A percentile compares a stretch with the other conserved stretches of the same genome.
These are phyloP conservation scores for Sclerurus mexicanus DNA, from an alignment of 2,113 vertebrate species.

Conservation along the genomic window DNA sequence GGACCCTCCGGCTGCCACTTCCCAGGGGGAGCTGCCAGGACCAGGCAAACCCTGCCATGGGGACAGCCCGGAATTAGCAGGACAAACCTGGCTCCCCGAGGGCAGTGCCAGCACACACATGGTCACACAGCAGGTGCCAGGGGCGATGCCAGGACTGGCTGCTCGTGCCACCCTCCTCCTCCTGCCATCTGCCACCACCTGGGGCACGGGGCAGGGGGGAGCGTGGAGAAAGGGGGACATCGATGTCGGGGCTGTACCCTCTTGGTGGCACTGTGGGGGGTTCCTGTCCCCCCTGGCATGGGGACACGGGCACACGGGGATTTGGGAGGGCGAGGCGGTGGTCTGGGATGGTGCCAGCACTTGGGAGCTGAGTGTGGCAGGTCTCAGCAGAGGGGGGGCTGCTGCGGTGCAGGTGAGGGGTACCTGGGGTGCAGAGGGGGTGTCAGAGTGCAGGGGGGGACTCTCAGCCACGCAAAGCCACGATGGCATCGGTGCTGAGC, in stretches of 20 bases:
- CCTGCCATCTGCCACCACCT: background rate
- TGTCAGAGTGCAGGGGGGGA: too few relatives aligned
- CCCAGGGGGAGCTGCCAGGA: background rate
- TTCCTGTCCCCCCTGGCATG: background rate
- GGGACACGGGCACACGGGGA: background rate
- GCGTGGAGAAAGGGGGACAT: background rate
- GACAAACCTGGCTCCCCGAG: background rate
- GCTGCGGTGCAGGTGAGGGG: background rate
- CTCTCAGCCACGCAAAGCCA: fast-evolving
- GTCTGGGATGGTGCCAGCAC: background rate
- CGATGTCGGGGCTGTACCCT: background rate
- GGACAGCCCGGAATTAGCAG: background rate
- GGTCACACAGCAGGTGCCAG: fast-evolving
- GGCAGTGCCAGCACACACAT: fast-evolving
- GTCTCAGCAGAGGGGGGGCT: background rate
- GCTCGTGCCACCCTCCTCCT: background rate
- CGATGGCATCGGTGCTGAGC: background rate
- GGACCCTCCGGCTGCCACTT: background rate
- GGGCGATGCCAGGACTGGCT: background rate
- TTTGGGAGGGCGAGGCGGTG: background rate
- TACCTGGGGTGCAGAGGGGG: background rate
- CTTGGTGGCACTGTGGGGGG: background rate
- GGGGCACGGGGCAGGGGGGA: background rate
- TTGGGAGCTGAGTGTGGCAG: background rate
- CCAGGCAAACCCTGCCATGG: fast-evolving